Base-by-base conservation (phyloP, 2,113 vertebrate species). In the Clarias batrachus region DNA sequence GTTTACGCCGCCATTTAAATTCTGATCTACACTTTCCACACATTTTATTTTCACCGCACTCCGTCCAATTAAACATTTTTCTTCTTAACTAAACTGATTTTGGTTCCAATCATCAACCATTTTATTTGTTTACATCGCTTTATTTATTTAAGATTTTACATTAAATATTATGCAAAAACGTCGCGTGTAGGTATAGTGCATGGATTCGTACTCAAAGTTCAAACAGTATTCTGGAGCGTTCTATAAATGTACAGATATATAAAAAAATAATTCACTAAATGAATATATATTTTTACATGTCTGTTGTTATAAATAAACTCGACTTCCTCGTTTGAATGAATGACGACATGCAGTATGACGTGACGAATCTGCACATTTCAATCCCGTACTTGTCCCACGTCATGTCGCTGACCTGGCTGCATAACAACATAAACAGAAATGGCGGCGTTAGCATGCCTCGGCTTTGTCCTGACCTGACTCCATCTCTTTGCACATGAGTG, bases 391-490 rank as follows among this genome's bases (percentile, higher is more conserved):
- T 65, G 7, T 87, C 92, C 93, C 91, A 94, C 92, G 92, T 93
- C 90, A 92, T 92, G 27, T 81, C n/a, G 23, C 1, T 79, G 81
- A 62, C 37, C 85, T 60, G 83, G 70, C 81, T 71, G 80, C 71
- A 25, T 56, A 93, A 88, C 88, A 92, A 93, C 90, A 93, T 94
- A 95, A 95, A 95, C 94, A 94, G 85, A 90, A 86, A 87, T 90
- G 91, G 86, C 56, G 89, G 86, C 23, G 79, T 65, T 66, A 56
- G 25, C 48, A 52, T 30, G 59, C 19, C 37, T 27, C 68, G 81
- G 65, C 19, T 74, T 82, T 30, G 41, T 71, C 54, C 33, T 78
- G 68, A 66, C n/a, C 25, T 62, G 65, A 88, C 82, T 79, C 63
- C 13, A 73, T 63, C 37, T 9, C 23, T 71, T 86, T 48, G 48